These are phyloP conservation scores for cat (Felis catus) DNA, from an alignment of 2,113 vertebrate species.

Conservation along the genomic window F.catus_Fca126_mat1.0 CM031420.1:83296501-83297000, in stretches of 20 bases:
- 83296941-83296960: no score
- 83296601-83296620: background rate
- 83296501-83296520: background rate
- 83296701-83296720: background rate
- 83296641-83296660: background rate
- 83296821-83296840: background rate
- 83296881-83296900: background rate
- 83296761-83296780: background rate
- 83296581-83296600: background rate
- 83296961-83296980: no score
- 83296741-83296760: background rate
- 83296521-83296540: background rate
- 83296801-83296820: constrained; percentile 10
- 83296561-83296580: background rate
- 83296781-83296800: no score
- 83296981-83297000: no score
- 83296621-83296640: background rate
- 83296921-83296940: background rate
- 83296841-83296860: background rate
- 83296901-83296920: background rate
- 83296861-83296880: background rate
- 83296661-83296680: background rate
- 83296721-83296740: background rate
- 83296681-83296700: background rate
- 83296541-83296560: background rate